Base-by-base conservation (phyloP, 2,888 invertebrate genomes). In the Sarcophaga caerulescens region DNA sequence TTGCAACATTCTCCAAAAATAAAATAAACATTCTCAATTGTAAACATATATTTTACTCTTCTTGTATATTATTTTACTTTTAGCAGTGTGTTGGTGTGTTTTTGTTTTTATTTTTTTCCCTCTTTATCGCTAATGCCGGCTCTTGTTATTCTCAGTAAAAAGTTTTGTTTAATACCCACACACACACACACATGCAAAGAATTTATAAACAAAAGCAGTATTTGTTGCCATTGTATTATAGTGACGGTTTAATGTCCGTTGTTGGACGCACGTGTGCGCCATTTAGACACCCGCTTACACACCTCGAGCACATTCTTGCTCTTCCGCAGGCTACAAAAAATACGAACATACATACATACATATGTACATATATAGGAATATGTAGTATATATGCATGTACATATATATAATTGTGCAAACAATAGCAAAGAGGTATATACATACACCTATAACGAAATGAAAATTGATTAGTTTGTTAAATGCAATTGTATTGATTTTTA, bases 211-310 rank as follows among this genome's bases (percentile, higher is more conserved):
- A 79, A 3, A 35, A 79, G 17, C 12, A 79, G 44, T 63, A 68
- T 75, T 78, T 14, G 3, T 47, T 70, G 45, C 45, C 45, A 68
- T 75, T 80, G 25, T 47, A 12, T 74, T 85, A 84, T 84, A 74
- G 71, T 45, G 69, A 62, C 76, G 82, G 87, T 89, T 88, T 87
- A 86, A 88, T 89, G 84, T 89, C 85, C 91, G 89, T 89, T 91
- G 44, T 70, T 90, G 90, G 89, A 88, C 89, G 91, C 91, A 91
- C 91, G 91, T 91, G 91, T 91, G 75, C 69, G 59, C 82, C 82
- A 88, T 88, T 88, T 87, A 80, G 75, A 52, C 85, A 82, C 85
- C 83, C 84, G 60, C 87, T 82, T 73, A 81, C 23, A 60, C 68
- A 62, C 80, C 78, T 76, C 73, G 12, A 73, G 59, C 68, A 63